Evolutionary conservation across 2,888 invertebrate genomes (phyloP), one percentile per base, ranked within the genome.

Genomic region (Dione juno): DNA sequence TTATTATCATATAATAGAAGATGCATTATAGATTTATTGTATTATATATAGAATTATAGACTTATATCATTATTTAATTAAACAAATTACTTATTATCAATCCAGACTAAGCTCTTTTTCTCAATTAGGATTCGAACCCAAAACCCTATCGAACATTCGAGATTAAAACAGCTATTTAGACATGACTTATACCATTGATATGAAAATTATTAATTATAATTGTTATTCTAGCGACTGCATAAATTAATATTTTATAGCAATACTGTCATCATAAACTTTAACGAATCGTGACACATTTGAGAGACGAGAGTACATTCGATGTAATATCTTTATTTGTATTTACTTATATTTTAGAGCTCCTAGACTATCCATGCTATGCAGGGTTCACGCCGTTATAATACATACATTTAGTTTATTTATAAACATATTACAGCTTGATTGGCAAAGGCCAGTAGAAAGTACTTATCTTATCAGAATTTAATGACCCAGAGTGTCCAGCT

Each of bases 381-480:
- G 65, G 41, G 48, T 48, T 52, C 37, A 53, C 28, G 45, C n/a
- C 28, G 28, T 28, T 28, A 3, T 28, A 3, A 28, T 28, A 28
- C 5, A 28, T 28, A 28, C 5, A 28, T 28, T 3, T 28, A 28
- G n/a, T n/a, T n/a, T n/a, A n/a, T n/a, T n/a, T n/a, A n/a, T n/a
- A n/a, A n/a, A n/a, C n/a, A n/a, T n/a, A n/a, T n/a, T n/a, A n/a
- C n/a, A n/a, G n/a, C n/a, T n/a, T n/a, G n/a, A n/a, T n/a, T n/a
- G n/a, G n/a, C n/a, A n/a, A n/a, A n/a, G n/a, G n/a, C n/a, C n/a
- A n/a, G n/a, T n/a, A n/a, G n/a, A n/a, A n/a, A n/a, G 74, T 58
- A 45, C 43, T 61, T 72, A 68, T 72, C 70, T 74, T 72, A 74
- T 72, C 74, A 70, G 50, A 6, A 50, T 69, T 59, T 69, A 74